phyloP scores from a whole-genome alignment of 1,140 invertebrate species.

The Augochlora pura region DNA sequence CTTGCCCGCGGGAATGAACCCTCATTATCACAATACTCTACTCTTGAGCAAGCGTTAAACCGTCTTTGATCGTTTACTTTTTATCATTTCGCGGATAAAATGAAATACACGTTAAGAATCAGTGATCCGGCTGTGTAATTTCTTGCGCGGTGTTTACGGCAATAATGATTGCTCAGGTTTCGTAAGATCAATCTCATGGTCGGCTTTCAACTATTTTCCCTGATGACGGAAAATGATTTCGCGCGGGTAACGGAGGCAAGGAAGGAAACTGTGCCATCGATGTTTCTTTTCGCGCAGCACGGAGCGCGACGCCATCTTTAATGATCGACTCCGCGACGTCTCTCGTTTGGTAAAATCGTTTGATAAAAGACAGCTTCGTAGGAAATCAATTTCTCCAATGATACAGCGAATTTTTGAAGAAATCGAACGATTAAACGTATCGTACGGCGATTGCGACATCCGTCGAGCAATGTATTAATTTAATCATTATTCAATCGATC shows the following conservation, averaged over 20 bases:
- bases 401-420: background rate
- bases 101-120: constrained; percentile 56
- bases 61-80: background rate
- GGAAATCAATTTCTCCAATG: background rate
- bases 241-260: constrained; percentile 4
- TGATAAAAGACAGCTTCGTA: background rate
- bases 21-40: constrained; percentile 59
- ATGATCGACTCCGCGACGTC: background rate
- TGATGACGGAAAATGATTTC: background rate
- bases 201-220: background rate
- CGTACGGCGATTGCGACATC: background rate
- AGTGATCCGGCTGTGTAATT: constrained; percentile 20
- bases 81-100: constrained; percentile 14
- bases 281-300: background rate
- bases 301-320: constrained; percentile 34
- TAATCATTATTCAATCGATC: background rate
- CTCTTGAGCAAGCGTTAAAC: constrained; percentile 37
- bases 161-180: background rate
- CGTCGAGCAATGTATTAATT: background rate
- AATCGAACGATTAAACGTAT: background rate
- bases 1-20: constrained; percentile 55
- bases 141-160: background rate
- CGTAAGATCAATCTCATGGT: background rate
- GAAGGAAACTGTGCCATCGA: constrained; percentile 40
- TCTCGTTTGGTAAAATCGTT: constrained; percentile 35